Evolutionary conservation across 2,888 invertebrate genomes (phyloP), one percentile per base, ranked within the genome.

Genomic region (Drosophila dives): DNA sequence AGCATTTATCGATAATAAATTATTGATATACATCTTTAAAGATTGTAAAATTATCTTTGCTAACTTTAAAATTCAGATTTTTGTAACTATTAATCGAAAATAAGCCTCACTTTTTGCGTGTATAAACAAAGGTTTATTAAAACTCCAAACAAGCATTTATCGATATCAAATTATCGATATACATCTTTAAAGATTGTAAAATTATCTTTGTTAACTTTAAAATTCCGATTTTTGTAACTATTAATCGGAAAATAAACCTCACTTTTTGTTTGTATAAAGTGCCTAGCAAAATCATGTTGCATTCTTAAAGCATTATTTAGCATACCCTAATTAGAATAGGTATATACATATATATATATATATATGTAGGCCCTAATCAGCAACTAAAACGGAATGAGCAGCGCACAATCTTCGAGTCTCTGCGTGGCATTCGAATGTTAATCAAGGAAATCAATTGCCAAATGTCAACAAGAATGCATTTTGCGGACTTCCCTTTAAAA

Each of bases 381-480:
- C 12, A n/a, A 7, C 11, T 45, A 61, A n/a, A 42, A 45, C 20
- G n/a, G 40, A 49, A 15, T 67, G 67, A 50, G 59, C 60, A 60
- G 49, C 45, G 20, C 11, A n/a, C 26, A 49, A 60, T 60, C 60
- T 49, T 4, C 40, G 23, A 10, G 20, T 53, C 49, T 50, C 66
- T 80, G 79, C 79, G 70, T 80, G 73, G 76, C 63, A 66, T 67
- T 54, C 67, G 74, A 79, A 73, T 70, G 79, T 77, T 80, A 80
- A 80, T 80, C 79, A 79, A 73, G 40, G 17, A 51, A 72, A 79
- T 79, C 76, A 70, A 75, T 76, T 73, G 76, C 53, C 69, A 79
- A 76, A 78, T 78, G 75, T 75, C 75, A 75, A 69, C 58, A 7
- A 50, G 49, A 63, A 32, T 48, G 61, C 40, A 45, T 50, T 38